These are phyloP conservation scores for Macquaria australasica DNA, from an alignment of 2,113 vertebrate species.

Conservation along the genomic window DNA sequence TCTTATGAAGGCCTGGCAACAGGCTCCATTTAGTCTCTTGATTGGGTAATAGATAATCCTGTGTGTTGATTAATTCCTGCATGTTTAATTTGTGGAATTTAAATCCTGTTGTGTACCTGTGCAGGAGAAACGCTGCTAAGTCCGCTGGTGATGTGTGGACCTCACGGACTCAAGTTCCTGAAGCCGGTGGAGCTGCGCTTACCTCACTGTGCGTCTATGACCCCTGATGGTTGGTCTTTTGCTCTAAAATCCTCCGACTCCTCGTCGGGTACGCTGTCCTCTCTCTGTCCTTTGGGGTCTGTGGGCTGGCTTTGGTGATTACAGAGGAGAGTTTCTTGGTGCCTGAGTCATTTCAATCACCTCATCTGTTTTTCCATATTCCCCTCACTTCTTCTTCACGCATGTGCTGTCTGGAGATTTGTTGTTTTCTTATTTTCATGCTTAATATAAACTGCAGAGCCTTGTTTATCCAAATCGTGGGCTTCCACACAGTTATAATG, in stretches of 20 bases:
- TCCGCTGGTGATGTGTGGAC: conserved; percentile 98
- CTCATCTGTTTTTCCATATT: conserved; percentile 53
- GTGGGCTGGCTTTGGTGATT: conserved; percentile 84
- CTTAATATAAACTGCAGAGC: neutral
- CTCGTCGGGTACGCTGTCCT: conserved; percentile 99
- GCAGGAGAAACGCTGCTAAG: conserved; percentile 97
- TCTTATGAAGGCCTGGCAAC: conserved; percentile 8
- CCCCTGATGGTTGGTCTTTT: conserved; percentile 99
- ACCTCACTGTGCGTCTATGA: conserved; percentile 99
- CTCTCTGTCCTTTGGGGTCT: conserved; percentile 94
- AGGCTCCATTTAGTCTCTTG: neutral
- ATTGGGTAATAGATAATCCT: conserved; percentile 34
- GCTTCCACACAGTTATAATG: neutral
- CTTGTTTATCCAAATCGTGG: neutral
- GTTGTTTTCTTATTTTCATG: neutral
- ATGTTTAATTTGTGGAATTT: conserved; percentile 30
- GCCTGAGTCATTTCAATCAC: conserved; percentile 25
- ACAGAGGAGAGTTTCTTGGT: conserved; percentile 68
- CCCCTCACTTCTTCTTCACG: conserved; percentile 33
- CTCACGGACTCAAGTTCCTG: conserved; percentile 99
- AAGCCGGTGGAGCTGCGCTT: conserved; percentile 99
- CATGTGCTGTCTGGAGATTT: conserved; percentile 4
- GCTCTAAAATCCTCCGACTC: conserved; percentile 99
- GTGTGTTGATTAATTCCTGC: conserved; percentile 13
- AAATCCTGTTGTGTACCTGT: conserved; percentile 50